These are phyloP conservation scores for Agrochola macilenta DNA, from an alignment of 2,888 invertebrate genomes.

Conservation along the genomic window DNA sequence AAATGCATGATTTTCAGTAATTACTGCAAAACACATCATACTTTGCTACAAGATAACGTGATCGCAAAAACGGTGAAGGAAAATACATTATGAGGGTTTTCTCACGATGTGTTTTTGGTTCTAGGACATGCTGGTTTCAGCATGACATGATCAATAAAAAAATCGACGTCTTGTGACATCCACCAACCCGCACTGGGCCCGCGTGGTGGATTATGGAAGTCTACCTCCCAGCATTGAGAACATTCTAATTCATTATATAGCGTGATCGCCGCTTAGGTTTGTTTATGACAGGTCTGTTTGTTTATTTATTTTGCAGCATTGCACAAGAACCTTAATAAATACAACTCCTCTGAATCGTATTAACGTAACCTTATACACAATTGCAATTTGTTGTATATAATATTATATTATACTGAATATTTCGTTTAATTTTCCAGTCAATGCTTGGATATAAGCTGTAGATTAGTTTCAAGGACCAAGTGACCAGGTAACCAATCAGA, in stretches of 20 bases:
- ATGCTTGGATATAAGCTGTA: not conserved
- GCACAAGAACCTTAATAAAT: not conserved
- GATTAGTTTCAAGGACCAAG: not conserved
- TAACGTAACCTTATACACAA: not conserved
- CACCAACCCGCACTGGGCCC: no score
- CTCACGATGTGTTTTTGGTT: no score
- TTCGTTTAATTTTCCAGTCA: not conserved
- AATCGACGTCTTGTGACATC: not conserved
- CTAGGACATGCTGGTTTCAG: no score
- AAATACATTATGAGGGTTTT: no score
- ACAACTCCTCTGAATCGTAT: not conserved
- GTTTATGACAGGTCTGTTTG: not conserved
- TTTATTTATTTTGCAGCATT: conserved; percentile 9
- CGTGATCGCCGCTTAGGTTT: not conserved
- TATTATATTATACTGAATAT: not conserved
- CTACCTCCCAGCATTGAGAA: no score
- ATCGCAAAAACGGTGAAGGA: not conserved
- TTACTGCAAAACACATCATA: not conserved
- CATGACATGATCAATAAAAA: no score
- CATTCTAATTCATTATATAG: not conserved
- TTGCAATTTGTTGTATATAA: not conserved
- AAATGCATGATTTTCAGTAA: not conserved
- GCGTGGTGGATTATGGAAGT: no score
- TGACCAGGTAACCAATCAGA: not conserved
- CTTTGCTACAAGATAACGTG: not conserved